These are phyloP conservation scores for Triplophysa rosa DNA, from an alignment of 2,113 vertebrate species.

Conservation along the genomic window DNA sequence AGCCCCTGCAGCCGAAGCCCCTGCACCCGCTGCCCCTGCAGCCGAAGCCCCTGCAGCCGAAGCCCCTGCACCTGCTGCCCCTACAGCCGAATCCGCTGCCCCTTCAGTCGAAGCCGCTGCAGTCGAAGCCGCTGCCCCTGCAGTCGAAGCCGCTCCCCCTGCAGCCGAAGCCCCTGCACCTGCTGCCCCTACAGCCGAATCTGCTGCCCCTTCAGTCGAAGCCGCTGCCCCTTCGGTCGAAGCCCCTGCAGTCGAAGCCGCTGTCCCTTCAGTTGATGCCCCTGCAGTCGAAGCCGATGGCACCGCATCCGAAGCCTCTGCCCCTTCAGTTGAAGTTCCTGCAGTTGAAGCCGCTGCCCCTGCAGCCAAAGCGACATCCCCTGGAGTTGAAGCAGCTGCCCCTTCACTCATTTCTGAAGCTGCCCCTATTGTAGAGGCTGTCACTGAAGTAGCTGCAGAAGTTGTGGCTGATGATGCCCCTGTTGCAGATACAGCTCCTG, in stretches of 20 bases:
- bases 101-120: neutral
- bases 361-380: neutral
- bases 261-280: neutral
- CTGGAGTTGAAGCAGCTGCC: neutral
- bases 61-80: neutral
- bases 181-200: neutral
- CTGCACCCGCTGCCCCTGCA: neutral
- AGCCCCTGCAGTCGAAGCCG: neutral
- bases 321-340: neutral
- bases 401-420: constrained; percentile 39
- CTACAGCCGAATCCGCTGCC: neutral
- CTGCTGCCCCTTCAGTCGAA: neutral
- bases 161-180: neutral
- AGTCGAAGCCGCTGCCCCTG: neutral
- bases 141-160: neutral
- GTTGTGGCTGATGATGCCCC: constrained; percentile 4
- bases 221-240: neutral
- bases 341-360: neutral
- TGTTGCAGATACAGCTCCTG: constrained; percentile 43
- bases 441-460: constrained; percentile 54
- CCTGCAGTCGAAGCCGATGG: neutral
- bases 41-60: neutral
- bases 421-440: constrained; percentile 41
- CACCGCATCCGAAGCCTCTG: neutral
- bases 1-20: neutral